Conservation (phyloP, 2,888 invertebrate genomes). For the Ichneumon xanthorius region DNA sequence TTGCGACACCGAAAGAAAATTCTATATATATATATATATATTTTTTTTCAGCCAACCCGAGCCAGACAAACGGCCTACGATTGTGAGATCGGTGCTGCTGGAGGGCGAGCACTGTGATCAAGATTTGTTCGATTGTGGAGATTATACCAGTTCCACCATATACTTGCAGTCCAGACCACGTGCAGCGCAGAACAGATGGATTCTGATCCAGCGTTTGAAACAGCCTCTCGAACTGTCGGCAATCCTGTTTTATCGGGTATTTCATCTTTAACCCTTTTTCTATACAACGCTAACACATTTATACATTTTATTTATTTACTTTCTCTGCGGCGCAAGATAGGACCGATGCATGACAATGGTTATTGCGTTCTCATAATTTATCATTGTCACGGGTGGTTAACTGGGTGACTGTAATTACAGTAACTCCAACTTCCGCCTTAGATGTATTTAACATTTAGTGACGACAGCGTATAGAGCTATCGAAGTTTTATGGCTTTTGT, state of each 20-base stretch:
- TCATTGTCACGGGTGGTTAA: conserved; percentile 12
- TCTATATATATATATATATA: background rate
- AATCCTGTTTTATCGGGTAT: conserved; percentile 10
- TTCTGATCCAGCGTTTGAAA: background rate
- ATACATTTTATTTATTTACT: background rate
- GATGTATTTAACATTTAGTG: background rate
- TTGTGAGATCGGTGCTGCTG: conserved; percentile 41
- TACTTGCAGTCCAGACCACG: background rate
- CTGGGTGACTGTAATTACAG: background rate
- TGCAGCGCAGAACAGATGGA: background rate
- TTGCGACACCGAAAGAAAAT: conserved; percentile 40
- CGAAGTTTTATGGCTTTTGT: conserved; percentile 4
- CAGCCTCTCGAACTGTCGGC: background rate
- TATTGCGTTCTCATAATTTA: background rate
- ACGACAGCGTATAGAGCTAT: background rate
- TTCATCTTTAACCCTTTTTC: background rate
- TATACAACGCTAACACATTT: background rate
- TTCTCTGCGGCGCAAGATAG: background rate
- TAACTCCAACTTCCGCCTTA: conserved; percentile 17
- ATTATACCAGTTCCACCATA: conserved; percentile 3
- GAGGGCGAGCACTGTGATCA: conserved; percentile 20
- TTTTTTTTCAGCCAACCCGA: background rate
- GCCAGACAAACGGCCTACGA: conserved; percentile 31
- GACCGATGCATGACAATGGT: background rate
- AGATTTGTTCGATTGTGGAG: conserved; percentile 32